Percentiles rank a stretch among this genome's conserved stretches.
These are phyloP conservation scores for Perithous albicinctus DNA, from an alignment of 2,888 invertebrate species.

Conservation along the genomic window DNA sequence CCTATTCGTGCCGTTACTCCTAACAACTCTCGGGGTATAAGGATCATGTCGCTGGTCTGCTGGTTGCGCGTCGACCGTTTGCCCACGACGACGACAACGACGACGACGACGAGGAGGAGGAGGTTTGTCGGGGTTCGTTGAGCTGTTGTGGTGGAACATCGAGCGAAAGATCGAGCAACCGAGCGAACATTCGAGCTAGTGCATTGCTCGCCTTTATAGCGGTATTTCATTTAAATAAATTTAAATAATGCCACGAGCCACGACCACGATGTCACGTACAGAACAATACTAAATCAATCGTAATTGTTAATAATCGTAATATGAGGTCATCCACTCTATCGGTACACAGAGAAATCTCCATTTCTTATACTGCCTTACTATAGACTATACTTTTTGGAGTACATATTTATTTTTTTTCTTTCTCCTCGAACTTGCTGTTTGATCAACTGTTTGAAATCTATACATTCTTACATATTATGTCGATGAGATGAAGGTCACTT, in stretches of 20 bases:
- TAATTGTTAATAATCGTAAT: slow-evolving; percentile 82
- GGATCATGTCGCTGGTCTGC: slow-evolving; percentile 60
- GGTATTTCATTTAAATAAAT: slow-evolving; percentile 78
- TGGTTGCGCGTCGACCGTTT: slow-evolving; percentile 53
- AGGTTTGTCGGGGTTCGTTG: slow-evolving; percentile 41
- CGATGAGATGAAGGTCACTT: too few relatives aligned
- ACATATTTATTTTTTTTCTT: too few relatives aligned
- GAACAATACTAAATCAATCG: slow-evolving; percentile 80
- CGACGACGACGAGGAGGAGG: slow-evolving; percentile 38
- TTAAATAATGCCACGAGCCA: slow-evolving; percentile 77
- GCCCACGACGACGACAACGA: slow-evolving; percentile 53
- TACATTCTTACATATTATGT: too few relatives aligned
- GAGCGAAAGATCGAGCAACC: slow-evolving; percentile 50
- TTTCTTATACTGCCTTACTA: not conserved
- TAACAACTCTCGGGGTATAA: slow-evolving; percentile 68
- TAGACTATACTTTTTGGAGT: too few relatives aligned
- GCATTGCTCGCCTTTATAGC: slow-evolving; percentile 64
- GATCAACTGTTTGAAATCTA: too few relatives aligned
- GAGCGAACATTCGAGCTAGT: slow-evolving; percentile 49
- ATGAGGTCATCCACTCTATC: slow-evolving; percentile 66
- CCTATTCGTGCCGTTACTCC: slow-evolving; percentile 71
- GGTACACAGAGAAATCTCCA: not conserved
- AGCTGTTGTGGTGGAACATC: slow-evolving; percentile 29
- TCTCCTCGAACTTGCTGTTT: too few relatives aligned
- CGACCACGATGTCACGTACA: slow-evolving; percentile 53